Evolutionary conservation across 2,113 vertebrate species (phyloP).

Genomic region (Dasypus novemcinctus): DNA sequence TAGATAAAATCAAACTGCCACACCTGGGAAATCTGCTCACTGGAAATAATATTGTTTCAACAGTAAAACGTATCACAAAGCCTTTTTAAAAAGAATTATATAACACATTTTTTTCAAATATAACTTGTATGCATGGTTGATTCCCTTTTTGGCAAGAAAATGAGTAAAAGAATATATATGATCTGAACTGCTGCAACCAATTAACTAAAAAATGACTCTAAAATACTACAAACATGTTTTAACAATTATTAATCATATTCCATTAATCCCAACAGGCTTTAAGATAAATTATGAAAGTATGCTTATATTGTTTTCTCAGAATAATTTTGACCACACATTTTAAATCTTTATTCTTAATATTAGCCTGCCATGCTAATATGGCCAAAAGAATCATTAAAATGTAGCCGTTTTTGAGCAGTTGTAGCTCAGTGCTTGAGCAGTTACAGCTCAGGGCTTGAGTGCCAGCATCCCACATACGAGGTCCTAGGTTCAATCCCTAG

Average conservation of each 20-base stretch:
- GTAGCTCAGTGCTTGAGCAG: no score
- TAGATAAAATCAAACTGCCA: no score
- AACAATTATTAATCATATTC: neutral
- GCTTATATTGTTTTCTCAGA: neutral
- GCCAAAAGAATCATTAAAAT: neutral
- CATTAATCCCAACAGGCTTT: neutral
- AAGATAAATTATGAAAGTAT: neutral
- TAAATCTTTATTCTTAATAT: neutral
- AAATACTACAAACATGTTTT: neutral
- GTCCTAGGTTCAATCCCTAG: no score
- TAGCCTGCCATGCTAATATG: neutral
- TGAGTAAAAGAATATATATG: neutral
- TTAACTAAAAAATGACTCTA: neutral
- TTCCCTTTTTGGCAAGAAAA: neutral
- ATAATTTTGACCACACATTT: neutral
- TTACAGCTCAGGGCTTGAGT: no score
- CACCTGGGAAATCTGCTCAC: neutral
- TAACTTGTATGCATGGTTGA: neutral
- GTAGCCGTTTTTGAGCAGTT: no score
- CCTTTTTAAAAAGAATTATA: neutral
- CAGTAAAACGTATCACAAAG: neutral
- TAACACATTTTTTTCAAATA: neutral
- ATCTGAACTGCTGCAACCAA: neutral
- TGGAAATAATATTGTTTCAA: neutral
- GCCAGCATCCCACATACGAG: no score